Conservation (phyloP, 1,140 invertebrate genomes). For the Tetranychus cinnabarinus region DNA sequence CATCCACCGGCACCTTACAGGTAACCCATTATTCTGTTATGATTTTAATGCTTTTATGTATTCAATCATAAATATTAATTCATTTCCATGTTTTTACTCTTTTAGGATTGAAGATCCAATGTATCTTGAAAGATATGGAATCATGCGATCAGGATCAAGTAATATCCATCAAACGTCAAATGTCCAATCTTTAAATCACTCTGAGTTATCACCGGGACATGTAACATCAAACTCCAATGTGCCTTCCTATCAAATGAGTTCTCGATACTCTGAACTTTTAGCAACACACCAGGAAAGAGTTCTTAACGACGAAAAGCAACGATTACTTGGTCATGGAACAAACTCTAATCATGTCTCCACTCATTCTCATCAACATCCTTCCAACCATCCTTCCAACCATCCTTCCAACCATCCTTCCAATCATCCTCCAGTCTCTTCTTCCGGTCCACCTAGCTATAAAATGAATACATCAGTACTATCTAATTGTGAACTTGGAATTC, state of each 20-base stretch:
- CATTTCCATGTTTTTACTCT: neutral
- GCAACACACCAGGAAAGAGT: constrained; percentile 3
- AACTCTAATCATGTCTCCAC: neutral
- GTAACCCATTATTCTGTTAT: neutral
- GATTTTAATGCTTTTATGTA: neutral
- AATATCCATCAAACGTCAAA: constrained; percentile 16
- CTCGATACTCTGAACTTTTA: constrained; percentile 1
- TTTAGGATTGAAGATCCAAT: constrained; percentile 42
- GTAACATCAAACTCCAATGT: neutral
- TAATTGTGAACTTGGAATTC: too few relatives aligned
- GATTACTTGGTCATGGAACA: neutral
- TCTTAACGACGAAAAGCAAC: neutral
- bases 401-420: neutral
- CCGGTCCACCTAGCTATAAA: neutral
- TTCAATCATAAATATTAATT: neutral
- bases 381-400: neutral
- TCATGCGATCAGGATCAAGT: constrained; percentile 34
- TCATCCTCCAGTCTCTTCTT: neutral
- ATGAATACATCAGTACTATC: neutral
- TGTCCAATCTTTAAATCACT: constrained; percentile 1
- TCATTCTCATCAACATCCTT: neutral
- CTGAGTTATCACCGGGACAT: constrained; percentile 10
- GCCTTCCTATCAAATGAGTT: neutral
- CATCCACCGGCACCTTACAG: neutral
- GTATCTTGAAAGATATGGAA: constrained; percentile 44